Evolutionary conservation across 53 echinoderm and acorn worm species (phyloP), one percentile per base, ranked within the genome.

Genomic region (Luidia sarsii): DNA sequence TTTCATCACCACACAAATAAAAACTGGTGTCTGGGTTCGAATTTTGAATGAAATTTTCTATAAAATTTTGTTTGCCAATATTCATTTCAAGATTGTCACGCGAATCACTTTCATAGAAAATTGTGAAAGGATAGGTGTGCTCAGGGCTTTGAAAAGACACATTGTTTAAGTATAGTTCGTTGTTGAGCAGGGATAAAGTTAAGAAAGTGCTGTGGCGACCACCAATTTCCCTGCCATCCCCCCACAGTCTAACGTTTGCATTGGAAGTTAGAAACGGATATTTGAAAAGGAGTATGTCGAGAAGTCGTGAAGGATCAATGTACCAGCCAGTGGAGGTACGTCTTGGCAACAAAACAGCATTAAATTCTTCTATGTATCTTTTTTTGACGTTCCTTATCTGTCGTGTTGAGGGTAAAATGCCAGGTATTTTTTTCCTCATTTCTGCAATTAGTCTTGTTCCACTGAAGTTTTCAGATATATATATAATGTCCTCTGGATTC

Each of bases 1-100:
- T 93, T 38, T 89, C 82, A 72, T 93, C 89, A 5, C 86, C 86
- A 68, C 72, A 53, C 14, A 92, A 48, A 45, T 65, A 89, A 62
- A 89, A 89, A n/a, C n/a, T n/a, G n/a, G n/a, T n/a, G n/a, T n/a
- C n/a, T n/a, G n/a, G n/a, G n/a, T n/a, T n/a, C n/a, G 65, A 65
- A 22, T 65, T 24, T 65, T 34, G 10, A 36, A 65, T 65, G 16
- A 65, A 34, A 22, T 35, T 33, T 65, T 65, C 37, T 9, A 65
- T 65, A 4, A 65, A 65, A 65, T 34, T 39, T 37, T 23, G 18
- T 65, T 31, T 1, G 4, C 81, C 73, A 2, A 80, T 37, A 25
- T 79, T 81, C 37, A 51, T 73, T 64, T 91, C 91, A 24, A 89
- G 64, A 46, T 92, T 92, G 51, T 89, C 92, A 11, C 89, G 10